Evolutionary conservation across 2,797 vertebrate species (phyloP).

Genomic region (Hemibagrus guttatus): DNA sequence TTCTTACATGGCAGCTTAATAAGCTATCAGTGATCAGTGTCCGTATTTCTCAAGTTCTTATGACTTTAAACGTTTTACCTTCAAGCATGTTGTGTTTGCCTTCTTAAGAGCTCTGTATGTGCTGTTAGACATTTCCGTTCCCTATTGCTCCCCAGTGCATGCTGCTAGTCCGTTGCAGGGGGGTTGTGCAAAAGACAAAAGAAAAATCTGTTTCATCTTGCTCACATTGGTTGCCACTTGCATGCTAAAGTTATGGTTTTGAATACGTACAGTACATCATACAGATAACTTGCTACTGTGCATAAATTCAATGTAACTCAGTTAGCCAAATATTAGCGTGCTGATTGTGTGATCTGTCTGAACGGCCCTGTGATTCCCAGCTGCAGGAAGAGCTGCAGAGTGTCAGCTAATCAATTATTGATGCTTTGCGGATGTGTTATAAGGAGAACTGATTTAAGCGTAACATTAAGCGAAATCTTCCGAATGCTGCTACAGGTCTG

Average conservation of each 20-base stretch:
- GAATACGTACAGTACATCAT: neutral
- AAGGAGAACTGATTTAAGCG: constrained; percentile 15
- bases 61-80: neutral
- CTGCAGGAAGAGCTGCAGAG: constrained; percentile 3
- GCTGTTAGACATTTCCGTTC: neutral
- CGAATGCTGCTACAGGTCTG: neutral
- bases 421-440: constrained; percentile 35
- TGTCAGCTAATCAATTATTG: constrained; percentile 38
- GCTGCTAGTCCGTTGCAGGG: neutral
- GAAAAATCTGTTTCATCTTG: neutral
- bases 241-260: too few relatives aligned
- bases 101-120: too few relatives aligned
- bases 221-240: too few relatives aligned
- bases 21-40: constrained; percentile 2
- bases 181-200: neutral
- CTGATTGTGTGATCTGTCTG: neutral
- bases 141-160: neutral
- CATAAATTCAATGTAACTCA: neutral
- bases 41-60: neutral
- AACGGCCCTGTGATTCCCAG: neutral
- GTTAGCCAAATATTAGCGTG: constrained; percentile 1
- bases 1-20: too few relatives aligned
- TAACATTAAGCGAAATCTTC: constrained; percentile 5
- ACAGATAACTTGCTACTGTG: neutral
- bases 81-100: neutral